Evolutionary conservation across 2,113 vertebrate species (phyloP).

Genomic region (Ranitomeya variabilis): DNA sequence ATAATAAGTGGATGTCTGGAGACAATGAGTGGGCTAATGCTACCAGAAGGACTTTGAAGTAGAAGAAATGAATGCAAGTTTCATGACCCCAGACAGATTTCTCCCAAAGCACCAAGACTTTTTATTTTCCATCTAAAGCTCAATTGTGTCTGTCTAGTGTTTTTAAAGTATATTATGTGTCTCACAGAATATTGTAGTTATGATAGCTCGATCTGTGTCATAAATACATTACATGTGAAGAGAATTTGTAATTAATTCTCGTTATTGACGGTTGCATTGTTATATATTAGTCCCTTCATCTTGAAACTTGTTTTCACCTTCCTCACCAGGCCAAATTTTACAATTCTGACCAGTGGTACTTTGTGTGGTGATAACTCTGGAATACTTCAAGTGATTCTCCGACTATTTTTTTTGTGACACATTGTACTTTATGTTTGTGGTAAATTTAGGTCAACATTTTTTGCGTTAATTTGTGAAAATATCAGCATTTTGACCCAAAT

Average conservation of each 20-base stretch:
- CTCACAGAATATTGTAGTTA: background rate
- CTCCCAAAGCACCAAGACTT: constrained; percentile 32
- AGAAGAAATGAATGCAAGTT: constrained; percentile 39
- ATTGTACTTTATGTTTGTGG: no score
- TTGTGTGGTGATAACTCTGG: no score
- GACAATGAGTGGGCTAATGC: constrained; percentile 44
- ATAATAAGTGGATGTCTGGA: constrained; percentile 46
- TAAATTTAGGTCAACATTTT: no score
- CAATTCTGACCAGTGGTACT: no score
- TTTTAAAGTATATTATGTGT: constrained; percentile 2
- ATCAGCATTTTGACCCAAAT: no score
- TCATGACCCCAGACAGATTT: constrained; percentile 49
- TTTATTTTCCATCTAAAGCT: constrained; percentile 24
- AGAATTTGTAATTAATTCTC: background rate
- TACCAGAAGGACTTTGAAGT: constrained; percentile 50
- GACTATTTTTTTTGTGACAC: no score
- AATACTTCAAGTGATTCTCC: no score
- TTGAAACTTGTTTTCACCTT: no score
- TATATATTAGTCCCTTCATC: no score
- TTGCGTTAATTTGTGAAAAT: no score
- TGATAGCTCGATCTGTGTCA: background rate
- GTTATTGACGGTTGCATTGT: background rate
- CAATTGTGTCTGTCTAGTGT: constrained; percentile 22
- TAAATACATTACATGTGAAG: background rate
- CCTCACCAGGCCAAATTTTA: no score